A percentile compares a stretch with the other conserved stretches of the same genome.
Evolutionary conservation across 2,797 vertebrate genomes (phyloP).

Genomic region (Phyllotis vaccarum): DNA sequence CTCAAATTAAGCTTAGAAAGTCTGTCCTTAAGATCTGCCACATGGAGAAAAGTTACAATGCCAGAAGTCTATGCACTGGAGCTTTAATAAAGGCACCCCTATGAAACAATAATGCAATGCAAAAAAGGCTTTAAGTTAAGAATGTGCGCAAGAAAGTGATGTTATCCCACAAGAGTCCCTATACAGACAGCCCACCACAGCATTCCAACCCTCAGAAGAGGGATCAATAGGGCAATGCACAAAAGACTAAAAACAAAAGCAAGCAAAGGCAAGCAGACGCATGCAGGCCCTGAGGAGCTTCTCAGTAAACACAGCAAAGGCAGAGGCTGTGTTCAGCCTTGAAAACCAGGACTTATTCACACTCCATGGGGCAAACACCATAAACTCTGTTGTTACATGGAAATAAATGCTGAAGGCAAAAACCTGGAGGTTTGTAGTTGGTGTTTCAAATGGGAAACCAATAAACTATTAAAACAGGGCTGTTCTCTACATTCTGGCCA

Average conservation of each 20-base stretch:
- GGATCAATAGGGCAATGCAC: neutral
- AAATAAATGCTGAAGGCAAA: slow-evolving; percentile 80
- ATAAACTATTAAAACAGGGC: slow-evolving; percentile 53
- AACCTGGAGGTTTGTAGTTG: slow-evolving; percentile 68
- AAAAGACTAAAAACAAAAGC: slow-evolving; percentile 39
- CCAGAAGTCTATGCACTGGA: slow-evolving; percentile 3
- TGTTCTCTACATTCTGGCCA: slow-evolving; percentile 51
- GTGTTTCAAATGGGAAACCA: slow-evolving; percentile 64
- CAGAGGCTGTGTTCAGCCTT: slow-evolving; percentile 68
- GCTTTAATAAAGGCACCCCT: slow-evolving; percentile 32
- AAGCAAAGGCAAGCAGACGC: slow-evolving; percentile 53
- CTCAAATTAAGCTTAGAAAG: slow-evolving; percentile 26
- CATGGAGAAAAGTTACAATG: neutral
- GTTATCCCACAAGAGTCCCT: neutral
- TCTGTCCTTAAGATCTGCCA: neutral
- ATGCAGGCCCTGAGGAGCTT: slow-evolving; percentile 4
- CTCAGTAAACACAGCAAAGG: slow-evolving; percentile 71
- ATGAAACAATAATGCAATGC: slow-evolving; percentile 14
- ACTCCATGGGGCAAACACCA: slow-evolving; percentile 80
- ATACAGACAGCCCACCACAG: neutral
- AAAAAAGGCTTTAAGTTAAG: slow-evolving; percentile 20
- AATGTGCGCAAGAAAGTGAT: neutral
- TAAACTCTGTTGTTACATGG: slow-evolving; percentile 74
- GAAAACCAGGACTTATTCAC: slow-evolving; percentile 76
- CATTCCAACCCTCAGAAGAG: slow-evolving; percentile 20